Base-by-base conservation (phyloP, 2,888 invertebrate species). In the Drosophila mercatorum region DNA sequence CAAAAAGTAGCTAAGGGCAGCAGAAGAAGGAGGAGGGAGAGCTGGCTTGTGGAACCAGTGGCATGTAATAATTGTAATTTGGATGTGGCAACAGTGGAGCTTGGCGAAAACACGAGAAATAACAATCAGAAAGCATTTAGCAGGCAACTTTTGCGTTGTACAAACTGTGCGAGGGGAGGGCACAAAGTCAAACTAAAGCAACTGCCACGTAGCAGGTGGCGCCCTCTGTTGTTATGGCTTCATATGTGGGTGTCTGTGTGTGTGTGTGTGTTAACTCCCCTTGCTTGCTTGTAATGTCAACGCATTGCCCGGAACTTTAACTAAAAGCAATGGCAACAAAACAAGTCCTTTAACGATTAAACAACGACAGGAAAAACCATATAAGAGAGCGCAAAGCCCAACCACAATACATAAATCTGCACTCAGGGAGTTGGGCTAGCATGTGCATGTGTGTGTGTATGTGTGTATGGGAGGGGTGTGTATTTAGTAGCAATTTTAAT, bases 101-200 rank as follows among this genome's bases (percentile, higher is more conserved):
- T 64, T 17, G 40, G 52, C 60, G 69, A 75, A 62, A 83, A 90
- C 89, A 91, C 89, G 91, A 88, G 88, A 91, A 89, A 91, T 81
- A 90, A 84, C 89, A 91, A 91, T 90, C 91, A 88, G 84, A 89
- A 90, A 91, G 81, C 89, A 91, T 91, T 91, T 91, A 91, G 83
- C 87, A 88, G 76, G 72, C 78, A 83, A 88, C 84, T 86, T 82
- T 84, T 65, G 63, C 72, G 60, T 61, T 74, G 69, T 58, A 64
- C 75, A 26, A 61, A 59, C 60, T 43, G 62, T 71, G 70, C 34
- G 43, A 70, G 57, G 67, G 57, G 63, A 49, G 63, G 44, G n/a
- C 43, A 26, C 44, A 44, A 57, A 52, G 41, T 38, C 38, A 46
- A 53, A 14, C 44, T 43, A 38, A 57, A 70, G 52, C 60, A 58